Conservation (phyloP, 2,888 invertebrate species). For the Osedax fenrisi region DNA sequence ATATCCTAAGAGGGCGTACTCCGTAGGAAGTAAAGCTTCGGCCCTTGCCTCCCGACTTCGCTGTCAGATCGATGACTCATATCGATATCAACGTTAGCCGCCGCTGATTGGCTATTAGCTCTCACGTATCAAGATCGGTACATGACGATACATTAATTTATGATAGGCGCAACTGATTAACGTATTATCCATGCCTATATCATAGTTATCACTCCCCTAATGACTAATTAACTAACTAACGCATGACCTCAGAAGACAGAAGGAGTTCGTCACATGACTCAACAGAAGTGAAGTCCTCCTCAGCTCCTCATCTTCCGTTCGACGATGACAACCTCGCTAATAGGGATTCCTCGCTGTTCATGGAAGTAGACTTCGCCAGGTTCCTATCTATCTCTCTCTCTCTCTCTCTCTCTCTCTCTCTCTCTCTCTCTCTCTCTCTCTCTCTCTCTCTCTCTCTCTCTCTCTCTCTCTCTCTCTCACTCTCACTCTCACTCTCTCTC, state of each 20-base stretch:
- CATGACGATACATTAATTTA: too few relatives aligned
- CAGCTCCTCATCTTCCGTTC: background rate
- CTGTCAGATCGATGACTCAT: background rate
- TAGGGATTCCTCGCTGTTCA: background rate
- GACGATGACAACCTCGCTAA: background rate
- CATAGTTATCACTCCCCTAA: too few relatives aligned
- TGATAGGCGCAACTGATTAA: too few relatives aligned
- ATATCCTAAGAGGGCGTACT: constrained; percentile 65
- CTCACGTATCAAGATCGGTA: too few relatives aligned
- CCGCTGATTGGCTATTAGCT: too few relatives aligned
- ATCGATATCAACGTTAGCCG: too few relatives aligned
- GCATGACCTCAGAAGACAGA: too few relatives aligned
- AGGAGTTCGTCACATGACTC: too few relatives aligned
- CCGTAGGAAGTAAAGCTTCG: constrained; percentile 66
- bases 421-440: background rate
- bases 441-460: too few relatives aligned
- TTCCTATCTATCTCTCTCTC: background rate
- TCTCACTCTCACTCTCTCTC: background rate
- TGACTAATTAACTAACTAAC: too few relatives aligned
- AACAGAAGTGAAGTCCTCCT: background rate
- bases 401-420: background rate
- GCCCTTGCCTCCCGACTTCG: background rate
- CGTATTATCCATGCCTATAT: too few relatives aligned
- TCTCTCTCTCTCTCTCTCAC: background rate
- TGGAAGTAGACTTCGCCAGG: background rate